phyloP scores from a whole-genome alignment of 1,140 invertebrate genomes.

The Ceratina japonica region DNA sequence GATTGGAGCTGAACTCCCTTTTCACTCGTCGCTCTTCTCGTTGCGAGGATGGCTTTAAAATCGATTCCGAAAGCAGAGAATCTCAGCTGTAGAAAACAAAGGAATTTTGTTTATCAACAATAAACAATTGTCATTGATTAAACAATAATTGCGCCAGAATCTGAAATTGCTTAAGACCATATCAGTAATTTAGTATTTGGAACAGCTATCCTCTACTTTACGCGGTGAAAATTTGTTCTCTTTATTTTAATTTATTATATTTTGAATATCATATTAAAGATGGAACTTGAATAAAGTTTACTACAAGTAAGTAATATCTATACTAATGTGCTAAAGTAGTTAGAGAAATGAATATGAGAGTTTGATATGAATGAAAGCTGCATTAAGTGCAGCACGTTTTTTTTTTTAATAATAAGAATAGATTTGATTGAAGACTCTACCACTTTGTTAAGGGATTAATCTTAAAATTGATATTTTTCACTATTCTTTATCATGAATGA shows the following conservation, averaged over 20 bases:
- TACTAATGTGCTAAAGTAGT: too few relatives aligned
- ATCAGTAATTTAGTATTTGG: background rate
- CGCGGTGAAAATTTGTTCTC: too few relatives aligned
- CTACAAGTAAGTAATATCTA: too few relatives aligned
- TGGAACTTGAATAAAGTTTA: too few relatives aligned
- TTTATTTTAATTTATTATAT: too few relatives aligned
- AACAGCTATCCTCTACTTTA: too few relatives aligned
- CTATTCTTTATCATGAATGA: background rate
- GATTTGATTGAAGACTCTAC: too few relatives aligned
- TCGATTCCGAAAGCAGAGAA: background rate
- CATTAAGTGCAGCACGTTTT: too few relatives aligned
- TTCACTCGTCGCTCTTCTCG: background rate
- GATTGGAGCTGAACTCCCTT: background rate
- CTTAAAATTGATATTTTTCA: background rate
- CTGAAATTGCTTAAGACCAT: background rate
- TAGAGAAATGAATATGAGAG: too few relatives aligned
- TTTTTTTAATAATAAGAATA: too few relatives aligned
- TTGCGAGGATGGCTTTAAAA: background rate
- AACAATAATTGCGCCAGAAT: background rate
- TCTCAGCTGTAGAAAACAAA: background rate
- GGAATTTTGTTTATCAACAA: conserved; percentile 15
- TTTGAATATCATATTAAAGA: too few relatives aligned
- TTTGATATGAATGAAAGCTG: background rate
- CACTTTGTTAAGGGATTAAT: too few relatives aligned
- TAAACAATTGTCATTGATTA: background rate